Base-by-base conservation (phyloP, 1,140 invertebrate species). In the Macrosteles quadrilineatus region DNA sequence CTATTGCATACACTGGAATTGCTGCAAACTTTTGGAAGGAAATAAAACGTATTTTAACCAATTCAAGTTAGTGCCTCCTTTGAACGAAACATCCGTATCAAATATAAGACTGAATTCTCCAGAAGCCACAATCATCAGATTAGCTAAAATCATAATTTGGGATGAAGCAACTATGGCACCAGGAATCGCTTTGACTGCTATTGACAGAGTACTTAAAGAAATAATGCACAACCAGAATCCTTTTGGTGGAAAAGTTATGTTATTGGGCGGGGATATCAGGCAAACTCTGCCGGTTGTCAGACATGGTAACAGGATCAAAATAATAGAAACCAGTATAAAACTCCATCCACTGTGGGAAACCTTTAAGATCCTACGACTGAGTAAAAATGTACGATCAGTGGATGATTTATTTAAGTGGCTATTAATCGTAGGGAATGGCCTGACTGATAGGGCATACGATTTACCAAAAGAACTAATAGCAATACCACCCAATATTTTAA, bases 161-260 rank as follows among this genome's bases (percentile, higher is more conserved):
- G 47, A 53, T 53, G 47, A 53, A 53, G 23, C 47, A 19, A 53
- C 47, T 19, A 53, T 53, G 47, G 23, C 23, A 40, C 64, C 23
- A 1, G 17, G 25, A 3, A 11, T n/a, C n/a, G n/a, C n/a, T n/a
- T n/a, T n/a, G n/a, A n/a, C n/a, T n/a, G n/a, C n/a, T n/a, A n/a
- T n/a, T n/a, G n/a, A n/a, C n/a, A n/a, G n/a, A n/a, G n/a, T n/a
- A n/a, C n/a, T 64, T 1, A 45, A 36, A 29, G 36, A 70, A 55
- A 25, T 0, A 36, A 45, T 67, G 65, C 1, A 67, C 29, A 67
- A 45, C 23, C 19, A 45, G 36, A 43, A 45, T 23, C 40, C 1
- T 25, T 67, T 67, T 47, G 65, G 65, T 25, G 65, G 31, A 23
- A 67, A 67, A 29, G 23, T 67, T 14, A 40, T 67, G n/a, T 43